phyloP scores from a whole-genome alignment of 2,797 vertebrate genomes.

The Melopsittacus undulatus region DNA sequence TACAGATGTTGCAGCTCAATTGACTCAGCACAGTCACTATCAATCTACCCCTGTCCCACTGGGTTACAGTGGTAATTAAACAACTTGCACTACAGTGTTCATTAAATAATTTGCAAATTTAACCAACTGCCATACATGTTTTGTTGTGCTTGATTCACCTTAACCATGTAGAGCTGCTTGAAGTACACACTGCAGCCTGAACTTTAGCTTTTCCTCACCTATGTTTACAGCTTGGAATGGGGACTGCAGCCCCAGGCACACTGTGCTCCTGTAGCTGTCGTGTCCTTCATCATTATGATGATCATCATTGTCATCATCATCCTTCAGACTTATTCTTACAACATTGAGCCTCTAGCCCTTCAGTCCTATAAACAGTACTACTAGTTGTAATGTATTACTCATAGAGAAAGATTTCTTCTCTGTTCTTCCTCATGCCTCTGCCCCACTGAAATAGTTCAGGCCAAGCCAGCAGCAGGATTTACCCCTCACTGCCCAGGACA shows the following conservation, averaged over 20 bases:
- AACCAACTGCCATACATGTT: background rate
- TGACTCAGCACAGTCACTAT: background rate
- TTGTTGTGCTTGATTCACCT: background rate
- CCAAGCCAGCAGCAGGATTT: background rate
- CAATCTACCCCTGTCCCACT: constrained; percentile 9
- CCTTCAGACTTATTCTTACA: background rate
- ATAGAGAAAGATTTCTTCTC: background rate
- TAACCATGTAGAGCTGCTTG: background rate
- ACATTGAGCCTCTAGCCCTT: background rate
- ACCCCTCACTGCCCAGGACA: background rate
- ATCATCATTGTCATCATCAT: background rate
- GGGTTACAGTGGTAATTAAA: constrained; percentile 60
- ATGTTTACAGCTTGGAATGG: fast-evolving
- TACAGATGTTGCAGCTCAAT: constrained; percentile 15
- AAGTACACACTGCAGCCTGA: background rate
- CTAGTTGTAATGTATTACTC: no score
- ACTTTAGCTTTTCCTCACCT: background rate
- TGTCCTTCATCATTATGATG: fast-evolving
- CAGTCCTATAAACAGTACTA: background rate
- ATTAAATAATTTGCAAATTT: constrained; percentile 48
- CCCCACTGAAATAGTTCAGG: no score
- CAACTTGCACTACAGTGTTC: constrained; percentile 18
- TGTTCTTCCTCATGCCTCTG: background rate
- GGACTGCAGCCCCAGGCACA: background rate
- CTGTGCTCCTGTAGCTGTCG: background rate